Conservation (phyloP, 30 jellyfish, hydroid and myxozoan genomes). For the Cassiopea xamachana region DNA sequence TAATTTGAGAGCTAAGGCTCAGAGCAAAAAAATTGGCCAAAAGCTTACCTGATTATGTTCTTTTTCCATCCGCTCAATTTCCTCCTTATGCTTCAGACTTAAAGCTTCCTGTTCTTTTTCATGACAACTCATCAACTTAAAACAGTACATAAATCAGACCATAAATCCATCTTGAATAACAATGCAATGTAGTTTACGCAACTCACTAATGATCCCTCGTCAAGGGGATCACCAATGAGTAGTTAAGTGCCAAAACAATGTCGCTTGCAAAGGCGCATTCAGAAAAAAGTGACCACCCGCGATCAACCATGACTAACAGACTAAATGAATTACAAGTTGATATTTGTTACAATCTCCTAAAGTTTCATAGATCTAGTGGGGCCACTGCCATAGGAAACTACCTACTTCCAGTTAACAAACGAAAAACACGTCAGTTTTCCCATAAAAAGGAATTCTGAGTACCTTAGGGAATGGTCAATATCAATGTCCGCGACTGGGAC, state of each 20-base stretch:
- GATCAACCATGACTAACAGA: not conserved
- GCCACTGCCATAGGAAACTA: too few relatives aligned
- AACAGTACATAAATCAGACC: not conserved
- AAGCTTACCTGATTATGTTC: slow-evolving; percentile 69
- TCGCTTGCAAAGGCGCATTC: not conserved
- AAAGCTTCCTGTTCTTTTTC: slow-evolving; percentile 64
- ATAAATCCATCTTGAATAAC: not conserved
- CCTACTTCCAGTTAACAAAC: too few relatives aligned
- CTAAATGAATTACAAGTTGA: too few relatives aligned
- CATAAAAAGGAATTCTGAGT: too few relatives aligned
- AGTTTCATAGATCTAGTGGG: too few relatives aligned
- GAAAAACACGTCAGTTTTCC: too few relatives aligned
- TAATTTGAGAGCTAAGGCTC: not conserved
- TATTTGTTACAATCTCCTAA: too few relatives aligned
- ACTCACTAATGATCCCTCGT: not conserved
- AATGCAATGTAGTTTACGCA: not conserved
- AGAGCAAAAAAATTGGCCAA: not conserved
- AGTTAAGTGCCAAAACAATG: not conserved
- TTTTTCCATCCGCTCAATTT: slow-evolving; percentile 63
- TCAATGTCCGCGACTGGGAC: too few relatives aligned
- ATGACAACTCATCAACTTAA: slow-evolving; percentile 57
- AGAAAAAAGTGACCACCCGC: not conserved
- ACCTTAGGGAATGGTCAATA: too few relatives aligned
- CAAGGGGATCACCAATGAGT: not conserved
- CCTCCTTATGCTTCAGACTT: slow-evolving; percentile 70